Evolutionary conservation across 2,113 vertebrate genomes (phyloP), one percentile per base, ranked within the genome.

Genomic region (Plestiodon gilberti): DNA sequence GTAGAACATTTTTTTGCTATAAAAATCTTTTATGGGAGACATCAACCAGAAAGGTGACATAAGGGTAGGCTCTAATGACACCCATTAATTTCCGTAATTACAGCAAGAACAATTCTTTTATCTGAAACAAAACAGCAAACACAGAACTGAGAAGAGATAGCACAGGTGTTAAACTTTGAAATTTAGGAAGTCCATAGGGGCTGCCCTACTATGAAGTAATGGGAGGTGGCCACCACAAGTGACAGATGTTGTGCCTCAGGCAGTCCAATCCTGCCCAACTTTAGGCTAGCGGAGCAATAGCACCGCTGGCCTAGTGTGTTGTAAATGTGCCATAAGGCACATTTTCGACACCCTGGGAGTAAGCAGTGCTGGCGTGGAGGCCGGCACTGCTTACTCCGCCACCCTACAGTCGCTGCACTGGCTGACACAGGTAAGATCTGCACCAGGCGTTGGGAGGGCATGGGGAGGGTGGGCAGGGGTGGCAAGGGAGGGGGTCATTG

Each of bases 61-160:
- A 73, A 77, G 17, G 52, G 5, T 2, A 38, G 70, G 81, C 64
- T 89, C 73, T 85, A 48, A 3, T 59, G 43, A 82, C 8, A 82
- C 48, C 22, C 18, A 73, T 30, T 84, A 57, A 28, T 18, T 13
- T 17, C 38, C 86, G 71, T 25, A 11, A 55, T 40, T 4, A n/a
- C 25, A 90, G 85, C n/a, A 91, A 62, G 1, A 38, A 82, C 80
- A 78, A 83, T 14, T n/a, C 25, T 55, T 10, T 67, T 35, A 30
- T 14, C 43, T 52, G 38, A 43, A 48, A 74, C 22, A 22, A 18
- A 13, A 9, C 73, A 87, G 57, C 17, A 52, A 70, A 82, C 82
- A 79, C 8, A 82, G 70, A 81, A 35, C 65, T 40, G 65, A 65
- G 25, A 6, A 38, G 77, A 87, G 67, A 1, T 82, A 84, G 30